Evolutionary conservation across 2,888 invertebrate genomes (phyloP), one percentile per base, ranked within the genome.

Genomic region (Dasypogon diadema): DNA sequence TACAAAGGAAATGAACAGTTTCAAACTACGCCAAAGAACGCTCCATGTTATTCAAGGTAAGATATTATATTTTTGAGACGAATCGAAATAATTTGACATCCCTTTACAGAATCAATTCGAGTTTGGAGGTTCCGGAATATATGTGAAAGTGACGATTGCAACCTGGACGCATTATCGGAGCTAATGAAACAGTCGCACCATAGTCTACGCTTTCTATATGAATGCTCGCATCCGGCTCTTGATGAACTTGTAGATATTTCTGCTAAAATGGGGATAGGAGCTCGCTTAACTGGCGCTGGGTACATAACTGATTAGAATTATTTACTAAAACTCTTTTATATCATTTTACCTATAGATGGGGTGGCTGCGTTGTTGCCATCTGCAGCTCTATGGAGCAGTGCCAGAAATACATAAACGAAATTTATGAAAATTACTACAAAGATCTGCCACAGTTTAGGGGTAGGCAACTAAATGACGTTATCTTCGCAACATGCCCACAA

Each of bases 241-340:
- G 97, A 99, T 85, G 87, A 88, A 75, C 88, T 99, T 21, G 95
- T 97, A 18, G 88, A 91, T 30, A 85, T 93, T 82, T 94, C 93
- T 6, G 88, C 89, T 77, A 90, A 91, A 65, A 87, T 90, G 77
- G 89, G 90, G 22, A 87, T 93, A n/a, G 58, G 48, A 2, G 94
- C 95, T n/a, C 90, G 99, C 68, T 88, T 99, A 46, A 99, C 99
- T 1, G 99, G 99, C 37, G 99, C 99, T 30, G 97, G 97, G 88
- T 91, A 75, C 8, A 58, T 76, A 76, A 73, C 26, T 2, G 4
- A 63, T 68, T 72, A 74, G 30, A 26, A 10, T 56, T 55, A 72
- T 70, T 63, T 16, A 79, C 26, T 42, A 18, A 10, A 34, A 24
- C 10, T 22, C 12, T 46, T 60, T 60, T 1, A 37, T 37, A 14